Base-by-base conservation (phyloP, 2,888 invertebrate genomes). In the Ophioninae sp. region DNA sequence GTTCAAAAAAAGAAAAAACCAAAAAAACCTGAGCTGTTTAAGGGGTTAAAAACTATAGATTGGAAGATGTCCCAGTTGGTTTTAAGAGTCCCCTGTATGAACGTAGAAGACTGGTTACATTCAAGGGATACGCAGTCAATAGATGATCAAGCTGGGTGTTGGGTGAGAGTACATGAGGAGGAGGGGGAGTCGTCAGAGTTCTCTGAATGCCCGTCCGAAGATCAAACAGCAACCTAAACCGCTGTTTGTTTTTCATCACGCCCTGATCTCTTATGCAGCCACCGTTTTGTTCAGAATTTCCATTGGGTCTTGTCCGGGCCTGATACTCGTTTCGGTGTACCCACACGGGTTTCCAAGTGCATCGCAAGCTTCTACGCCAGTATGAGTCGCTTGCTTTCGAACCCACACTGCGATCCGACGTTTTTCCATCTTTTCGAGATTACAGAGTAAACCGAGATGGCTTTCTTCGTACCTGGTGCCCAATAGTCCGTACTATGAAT, bases 241-340 rank as follows among this genome's bases (percentile, higher is more conserved):
- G 90, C 90, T 93, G 93, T 93, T 93, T 93, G 93, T 92, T 93
- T 93, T 93, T 93, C 93, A 93, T 93, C 93, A 93, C 92, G 90
- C 88, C 92, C 92, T 91, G 91, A 92, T 92, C 91, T 92, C 90
- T 90, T 93, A 92, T 92, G 92, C 93, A 92, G 90, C 89, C 87
- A 87, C 87, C 89, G 89, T 92, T 92, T 92, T 91, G 91, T 93
- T 91, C 92, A 91, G 90, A 92, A 93, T 93, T 91, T 92, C 90
- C 91, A 92, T 92, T 92, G 91, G 90, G 87, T 88, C 87, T 74
- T 79, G 30, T 30, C 69, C 70, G 39, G 76, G 79, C 69, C 85
- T 85, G 86, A 85, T 85, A 83, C 77, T 62, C 79, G 39, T 21
- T 61, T 13, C 39, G 61, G 20, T 37, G 30, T 70, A 78, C 65